Conservation (phyloP, 2,888 invertebrate species). For the Zonitis immaculata region DNA sequence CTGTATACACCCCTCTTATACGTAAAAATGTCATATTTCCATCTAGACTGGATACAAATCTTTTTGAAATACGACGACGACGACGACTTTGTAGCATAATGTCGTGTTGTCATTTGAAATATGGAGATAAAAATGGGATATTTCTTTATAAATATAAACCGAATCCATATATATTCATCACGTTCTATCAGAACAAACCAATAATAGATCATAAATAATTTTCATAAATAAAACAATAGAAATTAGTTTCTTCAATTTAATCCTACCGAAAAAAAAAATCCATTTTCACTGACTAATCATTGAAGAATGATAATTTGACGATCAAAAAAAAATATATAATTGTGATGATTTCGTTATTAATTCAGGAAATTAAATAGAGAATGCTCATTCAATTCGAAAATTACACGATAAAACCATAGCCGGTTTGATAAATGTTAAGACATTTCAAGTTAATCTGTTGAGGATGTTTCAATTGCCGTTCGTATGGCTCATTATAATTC, state of each 20-base stretch:
- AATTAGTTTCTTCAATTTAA: background rate
- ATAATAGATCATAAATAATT: too few species aligned
- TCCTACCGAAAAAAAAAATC: too few species aligned
- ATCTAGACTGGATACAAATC: slow-evolving; percentile 20
- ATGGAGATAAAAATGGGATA: slow-evolving; percentile 17
- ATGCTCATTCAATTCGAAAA: slow-evolving; percentile 32
- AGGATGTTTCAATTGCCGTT: slow-evolving; percentile 36
- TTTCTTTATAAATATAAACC: background rate
- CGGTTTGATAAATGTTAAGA: slow-evolving; percentile 36
- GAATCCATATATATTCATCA: slow-evolving; percentile 4
- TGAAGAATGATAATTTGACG: too few species aligned
- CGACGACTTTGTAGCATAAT: slow-evolving; percentile 14
- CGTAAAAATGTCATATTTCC: slow-evolving; percentile 18
- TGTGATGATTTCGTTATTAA: slow-evolving; percentile 30
- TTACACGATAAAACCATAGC: slow-evolving; percentile 34
- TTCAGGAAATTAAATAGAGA: slow-evolving; percentile 35
- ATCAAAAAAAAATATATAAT: slow-evolving; percentile 32
- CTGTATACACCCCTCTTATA: slow-evolving; percentile 6
- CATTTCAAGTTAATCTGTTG: slow-evolving; percentile 37
- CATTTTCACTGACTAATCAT: too few species aligned
- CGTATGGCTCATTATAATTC: slow-evolving; percentile 20
- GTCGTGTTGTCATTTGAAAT: slow-evolving; percentile 16
- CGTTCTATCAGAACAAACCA: slow-evolving; percentile 11
- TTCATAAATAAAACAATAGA: slow-evolving; percentile 12
- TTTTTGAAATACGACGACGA: slow-evolving; percentile 12